These are phyloP conservation scores for Neodiprion virginianus DNA, from an alignment of 1,140 invertebrate species.

Conservation along the genomic window DNA sequence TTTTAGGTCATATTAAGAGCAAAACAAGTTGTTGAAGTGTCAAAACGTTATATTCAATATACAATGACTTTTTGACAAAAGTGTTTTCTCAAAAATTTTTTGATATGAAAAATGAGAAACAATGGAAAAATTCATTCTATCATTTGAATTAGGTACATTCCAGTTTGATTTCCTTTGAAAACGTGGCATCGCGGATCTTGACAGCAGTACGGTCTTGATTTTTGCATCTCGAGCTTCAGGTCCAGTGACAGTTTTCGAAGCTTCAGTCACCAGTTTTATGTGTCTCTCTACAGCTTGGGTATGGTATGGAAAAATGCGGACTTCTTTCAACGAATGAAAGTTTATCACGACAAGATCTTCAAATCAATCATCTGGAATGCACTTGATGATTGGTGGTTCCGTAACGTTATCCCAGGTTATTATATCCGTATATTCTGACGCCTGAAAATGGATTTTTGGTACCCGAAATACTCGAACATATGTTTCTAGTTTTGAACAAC, in stretches of 20 bases:
- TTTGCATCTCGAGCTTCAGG: constrained; percentile 20
- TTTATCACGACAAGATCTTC: constrained; percentile 19
- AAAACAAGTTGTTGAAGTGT: no score
- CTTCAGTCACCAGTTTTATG: constrained; percentile 28
- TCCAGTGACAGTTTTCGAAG: constrained; percentile 25
- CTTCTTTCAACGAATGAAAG: constrained; percentile 13
- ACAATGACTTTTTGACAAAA: no score
- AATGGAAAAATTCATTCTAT: no score
- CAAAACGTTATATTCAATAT: no score
- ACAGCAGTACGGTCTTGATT: constrained; percentile 28
- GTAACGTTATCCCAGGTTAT: constrained; percentile 11
- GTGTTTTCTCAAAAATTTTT: no score
- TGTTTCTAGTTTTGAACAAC: no score
- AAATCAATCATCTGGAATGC: constrained; percentile 22
- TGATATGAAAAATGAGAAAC: no score
- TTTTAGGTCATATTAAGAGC: no score
- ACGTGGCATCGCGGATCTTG: constrained; percentile 25
- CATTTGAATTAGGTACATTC: neutral
- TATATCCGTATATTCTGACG: no score
- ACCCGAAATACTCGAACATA: no score
- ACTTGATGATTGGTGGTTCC: constrained; percentile 21
- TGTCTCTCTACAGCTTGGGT: constrained; percentile 31
- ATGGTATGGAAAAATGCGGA: constrained; percentile 25
- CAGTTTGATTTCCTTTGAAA: constrained; percentile 22
- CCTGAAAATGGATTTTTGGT: no score